phyloP scores from a whole-genome alignment of 2,888 invertebrate species.

The Aradus depressus region DNA sequence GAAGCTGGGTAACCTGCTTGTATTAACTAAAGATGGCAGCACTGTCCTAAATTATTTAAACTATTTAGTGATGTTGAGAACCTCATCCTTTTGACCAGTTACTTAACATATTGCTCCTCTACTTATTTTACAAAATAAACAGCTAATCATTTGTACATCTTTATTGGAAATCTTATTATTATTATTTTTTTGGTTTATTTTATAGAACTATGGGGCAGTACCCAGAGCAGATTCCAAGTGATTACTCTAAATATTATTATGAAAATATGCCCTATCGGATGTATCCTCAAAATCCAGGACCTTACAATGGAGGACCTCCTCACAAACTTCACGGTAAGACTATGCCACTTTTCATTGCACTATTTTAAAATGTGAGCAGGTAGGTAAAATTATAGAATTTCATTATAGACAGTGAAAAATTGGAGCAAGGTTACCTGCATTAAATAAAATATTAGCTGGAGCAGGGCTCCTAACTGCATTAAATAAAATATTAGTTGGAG shows the following conservation, averaged over 20 bases:
- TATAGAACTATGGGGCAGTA: slow-evolving; percentile 15
- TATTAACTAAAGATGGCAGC: neutral
- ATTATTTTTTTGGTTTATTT: slow-evolving; percentile 3
- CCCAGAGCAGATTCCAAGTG: slow-evolving; percentile 24
- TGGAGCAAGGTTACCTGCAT: too few species aligned
- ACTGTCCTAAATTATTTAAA: neutral
- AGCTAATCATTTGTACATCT: too few species aligned
- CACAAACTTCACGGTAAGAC: slow-evolving; percentile 26
- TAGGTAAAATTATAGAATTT: too few species aligned
- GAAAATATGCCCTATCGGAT: slow-evolving; percentile 24
- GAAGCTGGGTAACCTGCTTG: neutral
- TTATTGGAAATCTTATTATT: too few species aligned
- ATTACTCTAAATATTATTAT: slow-evolving; percentile 26
- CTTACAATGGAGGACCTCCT: slow-evolving; percentile 23
- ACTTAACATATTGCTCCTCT: too few species aligned
- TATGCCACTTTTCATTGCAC: neutral
- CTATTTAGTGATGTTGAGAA: neutral
- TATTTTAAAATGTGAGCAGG: too few species aligned
- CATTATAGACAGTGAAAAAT: too few species aligned
- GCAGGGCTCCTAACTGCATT: too few species aligned
- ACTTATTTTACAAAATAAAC: too few species aligned
- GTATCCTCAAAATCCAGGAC: slow-evolving; percentile 19
- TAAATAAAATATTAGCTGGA: too few species aligned
- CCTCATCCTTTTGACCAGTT: neutral
- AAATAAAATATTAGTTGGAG: too few species aligned